Base-by-base conservation (phyloP, 2,797 vertebrate genomes). In the Crenuchus spilurus region DNA sequence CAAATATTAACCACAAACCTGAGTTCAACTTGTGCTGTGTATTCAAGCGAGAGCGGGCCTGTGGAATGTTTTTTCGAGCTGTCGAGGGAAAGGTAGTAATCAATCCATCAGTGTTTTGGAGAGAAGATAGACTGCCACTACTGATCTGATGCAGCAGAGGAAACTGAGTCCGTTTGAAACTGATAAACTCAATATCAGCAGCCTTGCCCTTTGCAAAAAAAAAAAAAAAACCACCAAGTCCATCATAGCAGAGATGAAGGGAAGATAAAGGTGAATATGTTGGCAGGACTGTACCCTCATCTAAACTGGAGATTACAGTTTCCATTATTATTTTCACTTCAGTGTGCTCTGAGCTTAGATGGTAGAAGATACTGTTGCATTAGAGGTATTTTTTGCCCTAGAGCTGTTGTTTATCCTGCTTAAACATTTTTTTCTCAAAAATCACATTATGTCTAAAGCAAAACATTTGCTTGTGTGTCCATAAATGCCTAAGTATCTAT, bases 101-200 rank as follows among this genome's bases (percentile, higher is more conserved):
- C 73, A 49, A 68, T 48, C 72, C 20, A 62, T 61, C 57, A 75
- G 55, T 68, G 58, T 30, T 61, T 51, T 18, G 16, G 14, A n/a
- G 35, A 61, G 18, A 52, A 70, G 74, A 70, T 20, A 64, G 48
- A 64, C 48, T 52, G 57, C 74, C 58, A 62, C 39, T 70, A 14
- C 57, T 46, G 26, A 55, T 48, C 39, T 64, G 74, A 70, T 62
- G 31, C 20, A 42, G 28, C 37, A 35, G 37, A 54, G 66, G 51
- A 67, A 72, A 54, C 58, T 42, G 35, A 62, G 54, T 48, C 31
- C 22, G 48, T 31, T 72, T 57, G 55, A 24, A 54, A 55, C 54
- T 63, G 35, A 69, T 60, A 58, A 57, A 39, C 22, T 46, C 60
- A 37, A 13, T 68, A 55, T 72, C 60, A 61, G 57, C 37, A 52